Base-by-base conservation (phyloP, 2,113 vertebrate genomes). In the Bungarus multicinctus region DNA sequence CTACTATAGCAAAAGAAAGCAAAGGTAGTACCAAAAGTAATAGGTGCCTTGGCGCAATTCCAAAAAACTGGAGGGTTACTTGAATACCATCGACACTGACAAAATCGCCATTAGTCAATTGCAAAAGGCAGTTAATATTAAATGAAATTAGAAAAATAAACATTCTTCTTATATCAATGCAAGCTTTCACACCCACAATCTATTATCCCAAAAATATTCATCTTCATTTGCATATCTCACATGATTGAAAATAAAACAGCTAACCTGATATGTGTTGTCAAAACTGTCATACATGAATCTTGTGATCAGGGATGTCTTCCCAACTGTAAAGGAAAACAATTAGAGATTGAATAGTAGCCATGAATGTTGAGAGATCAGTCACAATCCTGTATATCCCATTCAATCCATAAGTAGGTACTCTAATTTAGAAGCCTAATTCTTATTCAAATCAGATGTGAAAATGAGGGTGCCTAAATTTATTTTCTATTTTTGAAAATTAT, bases 231-330 rank as follows among this genome's bases (percentile, higher is more conserved):
- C 90, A 58, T 45, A 5, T 20, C 22, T 47, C 74, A 91, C 7
- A 9, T 30, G 57, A 45, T 43, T 11, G 43, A 86, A 47, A 23
- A 1, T 27, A 89, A 14, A 39, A 20, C 43, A 34, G 39, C 97
- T 96, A 96, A 99, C 98, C 98, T 99, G 98, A 97, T 99, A 99
- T 0, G 98, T 99, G 98, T 99, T 99, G 98, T 99, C 98, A 91
- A 99, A 99, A 97, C 98, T 99, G 98, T 99, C 98, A 10, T 99
- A 99, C 98, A 99, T 99, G 97, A 99, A 99, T 93, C 98, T 97
- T 6, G 98, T 99, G 97, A 99, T 99, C 97, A 99, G 97, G 95
- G 98, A 99, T 23, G 98, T 99, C 98, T 99, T 99, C 92, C 98
- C 98, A 92, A 99, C 98, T 99, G 98, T 94, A 98, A 98, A 95